Base-by-base conservation (phyloP, 2,888 invertebrate genomes). In the Andrena praecox region DNA sequence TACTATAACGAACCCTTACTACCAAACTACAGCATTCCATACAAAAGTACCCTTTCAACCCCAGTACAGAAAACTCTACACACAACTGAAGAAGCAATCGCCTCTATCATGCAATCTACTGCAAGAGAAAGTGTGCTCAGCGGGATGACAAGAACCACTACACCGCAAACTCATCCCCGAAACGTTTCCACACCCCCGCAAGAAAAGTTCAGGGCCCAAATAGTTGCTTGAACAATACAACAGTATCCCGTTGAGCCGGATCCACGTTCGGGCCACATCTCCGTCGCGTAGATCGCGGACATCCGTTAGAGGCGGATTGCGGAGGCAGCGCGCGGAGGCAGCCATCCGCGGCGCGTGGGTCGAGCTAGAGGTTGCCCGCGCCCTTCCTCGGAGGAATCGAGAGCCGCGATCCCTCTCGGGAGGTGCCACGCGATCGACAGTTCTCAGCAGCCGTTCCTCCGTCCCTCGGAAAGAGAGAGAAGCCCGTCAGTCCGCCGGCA, bases 371-470 rank as follows among this genome's bases (percentile, higher is more conserved):
- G 82, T 77, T 82, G 85, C 87, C 90, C 89, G 85, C 85, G 89
- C 90, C 91, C 90, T 91, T 90, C 89, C 73, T 80, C 87, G 75
- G 84, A 85, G 80, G 87, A 82, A 90, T 89, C 87, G 85, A 79
- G 82, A 73, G 63, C 68, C 85, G 85, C 87, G 87, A 81, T 86
- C 82, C 85, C 83, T 84, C 85, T 83, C 84, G 85, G 79, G 76
- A 86, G 87, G 83, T 82, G 84, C 82, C 88, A 89, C 87, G 90
- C 89, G 90, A 91, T 87, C 89, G 80, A 70, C 91, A 87, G 89
- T 90, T 85, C 79, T 76, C 70, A 81, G 85, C 82, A 81, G 86
- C 77, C 73, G 78, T 70, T 81, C 64, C 73, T 74, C 35, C 10
- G 63, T 77, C 54, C 42, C 66, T 76, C 71, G 35, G 67, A 78